These are phyloP conservation scores for Pantelozetes paolii DNA, from an alignment of 2,888 invertebrate species.

Conservation along the genomic window DNA sequence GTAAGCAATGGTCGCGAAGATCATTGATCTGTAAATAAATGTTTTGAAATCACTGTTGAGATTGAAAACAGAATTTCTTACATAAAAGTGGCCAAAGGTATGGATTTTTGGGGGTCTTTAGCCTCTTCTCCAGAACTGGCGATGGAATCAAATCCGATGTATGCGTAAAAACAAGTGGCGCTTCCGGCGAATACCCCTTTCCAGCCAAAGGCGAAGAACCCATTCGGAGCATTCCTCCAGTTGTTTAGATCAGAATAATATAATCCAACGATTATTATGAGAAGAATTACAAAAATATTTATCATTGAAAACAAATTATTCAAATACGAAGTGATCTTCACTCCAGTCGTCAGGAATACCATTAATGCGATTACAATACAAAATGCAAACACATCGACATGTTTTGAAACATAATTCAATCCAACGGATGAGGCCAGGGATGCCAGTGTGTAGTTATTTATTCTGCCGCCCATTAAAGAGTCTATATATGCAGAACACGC, in stretches of 20 bases:
- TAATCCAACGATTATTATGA: constrained; percentile 79
- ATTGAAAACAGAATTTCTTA: background rate
- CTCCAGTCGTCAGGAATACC: constrained; percentile 46
- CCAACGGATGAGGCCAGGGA: constrained; percentile 38
- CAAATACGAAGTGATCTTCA: constrained; percentile 63
- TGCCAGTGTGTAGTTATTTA: constrained; percentile 44
- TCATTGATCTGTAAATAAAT: constrained; percentile 60
- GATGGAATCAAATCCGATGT: constrained; percentile 78
- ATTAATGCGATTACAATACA: constrained; percentile 45
- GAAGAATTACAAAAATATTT: constrained; percentile 74
- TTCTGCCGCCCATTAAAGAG: constrained; percentile 44
- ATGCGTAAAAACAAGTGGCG: constrained; percentile 86
- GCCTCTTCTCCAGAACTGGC: constrained; percentile 84
- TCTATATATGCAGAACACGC: constrained; percentile 47
- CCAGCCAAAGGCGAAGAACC: constrained; percentile 64
- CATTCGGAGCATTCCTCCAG: constrained; percentile 65
- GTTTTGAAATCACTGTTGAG: background rate
- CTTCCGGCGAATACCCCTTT: constrained; percentile 68
- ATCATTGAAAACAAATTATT: constrained; percentile 85
- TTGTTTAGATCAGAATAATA: constrained; percentile 74
- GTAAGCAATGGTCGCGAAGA: constrained; percentile 69
- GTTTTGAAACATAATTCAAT: constrained; percentile 38
- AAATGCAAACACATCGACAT: constrained; percentile 46
- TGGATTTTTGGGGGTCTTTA: constrained; percentile 59
- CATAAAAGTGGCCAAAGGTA: constrained; percentile 59